Conservation (phyloP, 1,140 invertebrate species). For the Mactra quadrangularis region DNA sequence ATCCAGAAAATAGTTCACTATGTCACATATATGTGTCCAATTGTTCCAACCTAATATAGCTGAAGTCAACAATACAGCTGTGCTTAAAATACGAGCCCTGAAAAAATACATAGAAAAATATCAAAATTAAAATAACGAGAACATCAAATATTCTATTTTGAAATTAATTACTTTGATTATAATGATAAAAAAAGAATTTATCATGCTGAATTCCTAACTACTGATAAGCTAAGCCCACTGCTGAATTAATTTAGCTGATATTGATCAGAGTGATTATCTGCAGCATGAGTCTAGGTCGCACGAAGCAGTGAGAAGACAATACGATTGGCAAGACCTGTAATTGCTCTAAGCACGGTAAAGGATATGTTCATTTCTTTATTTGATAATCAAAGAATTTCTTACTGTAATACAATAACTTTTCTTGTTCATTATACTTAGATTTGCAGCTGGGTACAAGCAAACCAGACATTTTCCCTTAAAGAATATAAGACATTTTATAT, state of each 20-base stretch:
- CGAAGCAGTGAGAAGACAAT: no score
- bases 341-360: not conserved
- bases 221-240: no score
- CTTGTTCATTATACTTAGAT: no score
- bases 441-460: no score
- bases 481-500: no score
- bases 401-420: not conserved
- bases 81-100: constrained; percentile 70
- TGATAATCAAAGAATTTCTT: not conserved
- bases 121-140: no score
- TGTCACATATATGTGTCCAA: constrained; percentile 54
- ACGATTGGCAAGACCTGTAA: not conserved
- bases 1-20: constrained; percentile 33
- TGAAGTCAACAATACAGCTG: constrained; percentile 59
- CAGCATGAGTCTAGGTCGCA: no score
- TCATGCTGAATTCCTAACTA: no score
- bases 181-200: not conserved
- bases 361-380: not conserved
- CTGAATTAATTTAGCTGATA: no score
- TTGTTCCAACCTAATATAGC: constrained; percentile 58
- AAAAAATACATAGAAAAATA: constrained; percentile 61
- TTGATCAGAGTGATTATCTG: no score
- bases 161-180: not conserved
- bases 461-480: no score
- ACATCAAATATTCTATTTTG: constrained; percentile 29